These are phyloP conservation scores for Cyrtonyx montezumae DNA, from an alignment of 2,113 vertebrate species.

Conservation along the genomic window DNA sequence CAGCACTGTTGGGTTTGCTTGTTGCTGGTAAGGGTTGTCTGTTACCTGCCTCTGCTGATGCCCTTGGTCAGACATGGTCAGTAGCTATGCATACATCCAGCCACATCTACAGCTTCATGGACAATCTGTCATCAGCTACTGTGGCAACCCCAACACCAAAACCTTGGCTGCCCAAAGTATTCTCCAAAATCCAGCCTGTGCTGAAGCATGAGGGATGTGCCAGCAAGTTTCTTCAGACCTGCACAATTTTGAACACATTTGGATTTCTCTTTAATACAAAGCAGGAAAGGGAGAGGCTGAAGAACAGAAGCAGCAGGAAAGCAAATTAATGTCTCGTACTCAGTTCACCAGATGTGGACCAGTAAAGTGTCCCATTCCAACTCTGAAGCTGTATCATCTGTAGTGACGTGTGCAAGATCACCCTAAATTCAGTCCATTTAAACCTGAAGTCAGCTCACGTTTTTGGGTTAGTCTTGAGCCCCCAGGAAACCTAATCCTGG, in stretches of 20 bases:
- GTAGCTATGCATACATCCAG: neutral
- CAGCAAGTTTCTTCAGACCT: neutral
- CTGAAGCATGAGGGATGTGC: neutral
- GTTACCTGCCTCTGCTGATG: neutral
- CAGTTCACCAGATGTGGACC: neutral
- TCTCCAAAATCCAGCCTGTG: too few relatives aligned
- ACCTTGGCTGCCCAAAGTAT: neutral
- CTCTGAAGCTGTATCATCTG: neutral
- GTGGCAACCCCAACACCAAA: neutral
- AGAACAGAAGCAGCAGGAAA: neutral
- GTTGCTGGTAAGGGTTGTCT: neutral
- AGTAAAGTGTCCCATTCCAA: neutral
- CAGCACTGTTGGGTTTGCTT: neutral
- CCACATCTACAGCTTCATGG: neutral
- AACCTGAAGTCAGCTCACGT: neutral
- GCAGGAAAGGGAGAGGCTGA: too few relatives aligned
- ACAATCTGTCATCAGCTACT: neutral
- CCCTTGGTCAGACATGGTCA: neutral
- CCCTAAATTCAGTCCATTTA: neutral
- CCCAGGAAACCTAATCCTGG: conserved; percentile 22
- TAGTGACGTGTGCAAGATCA: neutral
- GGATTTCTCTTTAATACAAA: neutral
- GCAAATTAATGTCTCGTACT: accelerated
- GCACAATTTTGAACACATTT: neutral
- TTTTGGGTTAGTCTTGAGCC: conserved; percentile 29